Percentiles rank a stretch among this genome's conserved stretches.
Evolutionary conservation across 2,113 vertebrate species (phyloP).

Genomic region (Myrmecobius fasciatus): DNA sequence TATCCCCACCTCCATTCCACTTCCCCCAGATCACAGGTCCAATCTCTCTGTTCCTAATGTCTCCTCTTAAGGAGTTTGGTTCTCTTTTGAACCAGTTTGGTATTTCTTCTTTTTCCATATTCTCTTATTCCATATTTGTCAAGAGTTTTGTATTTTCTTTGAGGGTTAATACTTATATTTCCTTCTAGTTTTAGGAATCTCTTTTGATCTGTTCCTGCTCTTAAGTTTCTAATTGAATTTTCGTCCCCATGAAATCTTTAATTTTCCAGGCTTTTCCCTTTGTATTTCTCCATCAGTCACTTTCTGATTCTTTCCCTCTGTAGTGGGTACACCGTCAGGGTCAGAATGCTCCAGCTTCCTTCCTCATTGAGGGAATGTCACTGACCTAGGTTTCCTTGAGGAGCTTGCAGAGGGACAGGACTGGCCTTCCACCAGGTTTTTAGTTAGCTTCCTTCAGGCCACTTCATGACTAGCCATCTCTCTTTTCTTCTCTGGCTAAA

Average conservation of each 20-base stretch:
- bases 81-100: not conserved
- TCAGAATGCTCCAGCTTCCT: not conserved
- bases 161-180: not conserved
- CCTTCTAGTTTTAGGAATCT: not conserved
- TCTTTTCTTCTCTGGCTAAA: not conserved
- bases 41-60: not conserved
- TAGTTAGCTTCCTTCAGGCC: not conserved
- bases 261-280: not conserved
- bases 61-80: not conserved
- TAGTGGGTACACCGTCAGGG: not conserved
- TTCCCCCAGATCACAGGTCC: not conserved
- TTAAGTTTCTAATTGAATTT: not conserved
- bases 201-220: not conserved
- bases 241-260: not conserved
- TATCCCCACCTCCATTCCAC: not conserved
- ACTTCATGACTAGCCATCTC: not conserved
- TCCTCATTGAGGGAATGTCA: not conserved
- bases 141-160: not conserved
- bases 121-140: not conserved
- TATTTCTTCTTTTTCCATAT: not conserved
- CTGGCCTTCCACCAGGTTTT: not conserved
- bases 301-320: not conserved
- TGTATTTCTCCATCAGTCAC: not conserved
- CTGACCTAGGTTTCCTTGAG: not conserved
- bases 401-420: not conserved